phyloP scores from a whole-genome alignment of 2,797 vertebrate species.

The Lophius americanus region DNA sequence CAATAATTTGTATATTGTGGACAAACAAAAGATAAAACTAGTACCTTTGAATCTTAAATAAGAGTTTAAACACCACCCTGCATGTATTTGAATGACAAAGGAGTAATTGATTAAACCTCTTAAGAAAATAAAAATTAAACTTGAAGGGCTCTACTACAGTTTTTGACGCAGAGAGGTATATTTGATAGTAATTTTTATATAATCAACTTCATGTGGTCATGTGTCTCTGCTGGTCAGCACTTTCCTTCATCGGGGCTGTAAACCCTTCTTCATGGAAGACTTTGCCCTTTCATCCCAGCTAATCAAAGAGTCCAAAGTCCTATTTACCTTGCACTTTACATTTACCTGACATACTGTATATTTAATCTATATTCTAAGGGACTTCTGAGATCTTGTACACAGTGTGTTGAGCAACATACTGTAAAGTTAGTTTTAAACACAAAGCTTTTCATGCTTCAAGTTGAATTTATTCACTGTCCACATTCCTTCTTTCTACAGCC shows the following conservation, averaged over 20 bases:
- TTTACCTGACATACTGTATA: conserved; percentile 64
- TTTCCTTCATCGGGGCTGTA: conserved; percentile 48
- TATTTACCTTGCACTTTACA: conserved; percentile 68
- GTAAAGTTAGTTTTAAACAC: neutral
- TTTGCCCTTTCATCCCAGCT: conserved; percentile 74
- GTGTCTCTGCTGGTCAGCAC: conserved; percentile 41
- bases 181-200: too few species aligned
- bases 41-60: too few species aligned
- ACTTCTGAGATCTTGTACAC: neutral
- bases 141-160: too few species aligned
- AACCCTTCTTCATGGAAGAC: conserved; percentile 52
- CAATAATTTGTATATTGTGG: too few species aligned
- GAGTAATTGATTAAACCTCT: too few species aligned
- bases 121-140: too few species aligned
- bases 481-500: conserved; percentile 3
- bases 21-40: too few species aligned
- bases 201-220: too few species aligned
- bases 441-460: neutral
- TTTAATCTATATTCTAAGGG: conserved; percentile 57
- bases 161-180: too few species aligned
- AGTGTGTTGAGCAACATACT: conserved; percentile 20
- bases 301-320: conserved; percentile 78
- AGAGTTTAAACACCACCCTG: too few species aligned
- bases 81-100: too few species aligned
- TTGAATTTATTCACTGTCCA: conserved; percentile 2